Conservation (phyloP, 2,113 vertebrate genomes). For the Danio rerio region GRCz12tu NC_133184.1:52763501-52764000, state of each 20-base stretch:
- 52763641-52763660: background rate
- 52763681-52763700: constrained; percentile 14
- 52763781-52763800: constrained; percentile 57
- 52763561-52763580: background rate
- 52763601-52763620: background rate
- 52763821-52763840: constrained; percentile 44
- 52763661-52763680: background rate
- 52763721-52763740: background rate
- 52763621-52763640: background rate
- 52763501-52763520: no score
- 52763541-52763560: no score
- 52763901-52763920: constrained; percentile 66
- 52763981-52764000: constrained; percentile 66
- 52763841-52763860: constrained; percentile 32
- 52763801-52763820: constrained; percentile 50
- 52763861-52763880: constrained; percentile 62
- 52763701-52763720: background rate
- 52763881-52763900: constrained; percentile 67
- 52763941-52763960: constrained; percentile 72
- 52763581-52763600: background rate
- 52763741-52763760: constrained; percentile 15
- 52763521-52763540: no score
- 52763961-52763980: constrained; percentile 67
- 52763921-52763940: constrained; percentile 75
- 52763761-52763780: constrained; percentile 31